Evolutionary conservation across 2,113 vertebrate genomes (phyloP), one percentile per base, ranked within the genome.

Genomic region (Dicerorhinus sumatrensis): DNA sequence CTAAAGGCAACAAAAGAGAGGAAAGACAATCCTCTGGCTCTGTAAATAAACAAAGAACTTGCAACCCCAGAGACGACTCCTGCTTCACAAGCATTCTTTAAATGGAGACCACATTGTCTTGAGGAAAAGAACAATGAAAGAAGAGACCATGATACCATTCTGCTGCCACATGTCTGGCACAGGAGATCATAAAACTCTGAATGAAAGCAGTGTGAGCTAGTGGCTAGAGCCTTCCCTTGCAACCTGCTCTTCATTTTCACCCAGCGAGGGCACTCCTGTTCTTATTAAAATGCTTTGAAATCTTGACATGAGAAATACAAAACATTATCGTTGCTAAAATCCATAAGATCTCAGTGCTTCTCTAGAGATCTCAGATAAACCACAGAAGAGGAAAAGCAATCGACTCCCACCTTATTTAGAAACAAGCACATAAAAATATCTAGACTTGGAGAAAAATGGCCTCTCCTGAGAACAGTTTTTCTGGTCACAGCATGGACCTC

Each of bases 51-150:
- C 73, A 96, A 93, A 76, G 42, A 85, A 27, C 33, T 27, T 23
- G 27, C 20, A 39, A 27, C 81, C n/a, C 48, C 16, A 48, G 77
- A 91, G 88, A 72, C 42, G 6, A 5, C 39, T 46, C 58, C 25
- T 48, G 36, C 72, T 65, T 80, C 56, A 89, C 82, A 92, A 93
- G 89, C 2, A 65, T 21, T 42, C 86, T 91, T 92, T 91, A 80
- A 98, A 96, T 77, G 81, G 84, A 76, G 70, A 79, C 20, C 31
- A 25, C 33, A 60, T 58, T 83, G 83, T 89, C 63, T 98, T 25
- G 4, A 96, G 54, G 67, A 73, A 75, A 95, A 92, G n/a, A 42
- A 72, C 51, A 27, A 42, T 72, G 83, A 80, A 63, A 65, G 36
- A 77, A 29, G n/a, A 76, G 27, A 86, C 8, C 36, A 3, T 1